Percentiles rank a stretch among this genome's conserved stretches.
Conservation (phyloP, 2,888 invertebrate genomes). For the Stenolophus ochropezus region DNA sequence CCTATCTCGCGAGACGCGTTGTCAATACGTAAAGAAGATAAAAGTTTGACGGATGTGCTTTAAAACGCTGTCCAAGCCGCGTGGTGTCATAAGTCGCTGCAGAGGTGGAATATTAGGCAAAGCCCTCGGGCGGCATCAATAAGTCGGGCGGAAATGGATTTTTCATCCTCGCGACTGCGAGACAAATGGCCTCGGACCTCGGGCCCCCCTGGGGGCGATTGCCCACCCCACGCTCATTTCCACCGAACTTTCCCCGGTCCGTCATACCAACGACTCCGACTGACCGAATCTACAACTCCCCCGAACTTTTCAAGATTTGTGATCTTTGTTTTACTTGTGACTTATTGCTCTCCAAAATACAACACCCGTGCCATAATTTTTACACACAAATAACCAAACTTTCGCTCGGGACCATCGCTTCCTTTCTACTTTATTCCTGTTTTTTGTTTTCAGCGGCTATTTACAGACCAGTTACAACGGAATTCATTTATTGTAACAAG, state of each 20-base stretch:
- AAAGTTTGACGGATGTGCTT: conserved; percentile 70
- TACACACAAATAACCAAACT: neutral
- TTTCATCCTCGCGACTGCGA: conserved; percentile 71
- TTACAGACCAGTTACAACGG: no score
- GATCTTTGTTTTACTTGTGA: neutral
- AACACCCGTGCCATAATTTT: neutral
- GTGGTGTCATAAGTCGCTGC: conserved; percentile 60
- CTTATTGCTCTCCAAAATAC: neutral
- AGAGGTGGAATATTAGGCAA: conserved; percentile 15
- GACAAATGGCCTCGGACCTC: conserved; percentile 72
- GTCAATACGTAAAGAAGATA: conserved; percentile 26
- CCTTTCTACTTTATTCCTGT: neutral
- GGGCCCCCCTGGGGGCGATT: conserved; percentile 69
- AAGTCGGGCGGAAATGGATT: conserved; percentile 75
- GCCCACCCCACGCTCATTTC: conserved; percentile 62
- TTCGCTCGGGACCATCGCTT: neutral
- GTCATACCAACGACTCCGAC: conserved; percentile 7
- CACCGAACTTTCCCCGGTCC: conserved; percentile 32
- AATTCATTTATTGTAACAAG: no score
- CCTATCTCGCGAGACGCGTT: neutral
- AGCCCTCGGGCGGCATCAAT: conserved; percentile 73
- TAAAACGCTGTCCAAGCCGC: conserved; percentile 69
- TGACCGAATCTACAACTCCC: neutral
- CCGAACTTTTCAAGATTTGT: neutral
- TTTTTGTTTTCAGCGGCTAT: neutral